These are phyloP conservation scores for Trinorchestia longiramus DNA, from an alignment of 1,140 invertebrate genomes.

Conservation along the genomic window DNA sequence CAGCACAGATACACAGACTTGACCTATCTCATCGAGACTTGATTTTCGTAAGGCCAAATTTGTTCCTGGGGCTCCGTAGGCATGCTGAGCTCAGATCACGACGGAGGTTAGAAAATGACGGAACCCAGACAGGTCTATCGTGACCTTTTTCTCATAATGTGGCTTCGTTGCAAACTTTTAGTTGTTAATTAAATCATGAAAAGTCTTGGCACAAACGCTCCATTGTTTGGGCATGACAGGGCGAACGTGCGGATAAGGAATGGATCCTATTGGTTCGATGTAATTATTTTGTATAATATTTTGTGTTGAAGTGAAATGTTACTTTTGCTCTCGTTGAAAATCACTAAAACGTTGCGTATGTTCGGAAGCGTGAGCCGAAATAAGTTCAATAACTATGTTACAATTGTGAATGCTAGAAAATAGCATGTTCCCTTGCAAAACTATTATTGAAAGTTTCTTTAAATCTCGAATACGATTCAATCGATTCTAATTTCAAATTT, in stretches of 20 bases:
- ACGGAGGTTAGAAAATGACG: constrained; percentile 15
- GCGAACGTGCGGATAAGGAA: background rate
- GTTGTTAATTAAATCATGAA: constrained; percentile 35
- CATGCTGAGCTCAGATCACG: constrained; percentile 10
- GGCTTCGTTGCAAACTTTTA: constrained; percentile 20
- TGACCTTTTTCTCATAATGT: constrained; percentile 47
- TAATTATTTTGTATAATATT: background rate
- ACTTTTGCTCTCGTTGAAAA: no score
- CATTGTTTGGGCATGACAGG: background rate
- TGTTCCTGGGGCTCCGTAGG: background rate
- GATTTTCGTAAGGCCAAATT: constrained; percentile 37
- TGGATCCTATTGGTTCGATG: background rate
- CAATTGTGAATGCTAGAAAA: background rate
- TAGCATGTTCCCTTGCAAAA: background rate
- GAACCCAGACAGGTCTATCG: background rate
- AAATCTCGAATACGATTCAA: background rate
- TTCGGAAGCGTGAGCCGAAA: background rate
- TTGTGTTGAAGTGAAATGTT: no score
- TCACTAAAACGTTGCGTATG: no score
- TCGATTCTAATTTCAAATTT: background rate
- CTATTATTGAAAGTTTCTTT: background rate
- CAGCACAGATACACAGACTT: background rate
- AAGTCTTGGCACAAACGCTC: background rate
- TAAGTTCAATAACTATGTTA: background rate
- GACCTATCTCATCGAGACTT: background rate